Conservation (phyloP, 23 tunicate species). For the Trididemnum clinides region DNA sequence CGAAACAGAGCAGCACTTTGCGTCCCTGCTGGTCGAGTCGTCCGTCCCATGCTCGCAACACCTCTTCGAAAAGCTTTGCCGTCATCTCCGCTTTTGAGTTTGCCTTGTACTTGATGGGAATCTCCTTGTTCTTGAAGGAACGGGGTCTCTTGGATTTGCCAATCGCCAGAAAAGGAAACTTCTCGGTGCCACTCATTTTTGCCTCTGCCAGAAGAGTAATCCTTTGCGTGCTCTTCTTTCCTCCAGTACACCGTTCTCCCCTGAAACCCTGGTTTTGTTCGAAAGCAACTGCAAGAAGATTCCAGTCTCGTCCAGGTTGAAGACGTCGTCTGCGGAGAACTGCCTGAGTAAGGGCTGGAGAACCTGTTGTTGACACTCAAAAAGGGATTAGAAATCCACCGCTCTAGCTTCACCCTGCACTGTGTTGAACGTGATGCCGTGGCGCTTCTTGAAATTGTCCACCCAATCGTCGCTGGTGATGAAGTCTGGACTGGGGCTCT, state of each 20-base stretch:
- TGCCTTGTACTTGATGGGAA: conserved; percentile 41
- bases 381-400: conserved; percentile 35
- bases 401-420: conserved; percentile 42
- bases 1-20: conserved; percentile 49
- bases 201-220: conserved; percentile 55
- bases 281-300: conserved; percentile 33
- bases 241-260: conserved; percentile 43
- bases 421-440: conserved; percentile 44
- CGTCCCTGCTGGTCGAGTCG: conserved; percentile 52
- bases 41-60: conserved; percentile 52
- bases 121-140: conserved; percentile 40
- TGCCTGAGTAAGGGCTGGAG: conserved; percentile 40
- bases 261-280: conserved; percentile 25
- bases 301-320: conserved; percentile 43
- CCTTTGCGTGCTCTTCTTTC: conserved; percentile 54
- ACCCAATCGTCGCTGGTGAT: conserved; percentile 45
- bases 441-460: conserved; percentile 43
- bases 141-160: conserved; percentile 47
- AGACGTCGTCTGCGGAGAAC: conserved; percentile 38
- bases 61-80: conserved; percentile 46
- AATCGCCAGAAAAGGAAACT: conserved; percentile 53
- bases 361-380: conserved; percentile 52
- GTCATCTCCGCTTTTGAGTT: conserved; percentile 37
- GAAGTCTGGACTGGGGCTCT: conserved; percentile 39
- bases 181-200: conserved; percentile 37